Evolutionary conservation across 2,797 vertebrate genomes (phyloP).

Genomic region (Brachyalestes nurse): DNA sequence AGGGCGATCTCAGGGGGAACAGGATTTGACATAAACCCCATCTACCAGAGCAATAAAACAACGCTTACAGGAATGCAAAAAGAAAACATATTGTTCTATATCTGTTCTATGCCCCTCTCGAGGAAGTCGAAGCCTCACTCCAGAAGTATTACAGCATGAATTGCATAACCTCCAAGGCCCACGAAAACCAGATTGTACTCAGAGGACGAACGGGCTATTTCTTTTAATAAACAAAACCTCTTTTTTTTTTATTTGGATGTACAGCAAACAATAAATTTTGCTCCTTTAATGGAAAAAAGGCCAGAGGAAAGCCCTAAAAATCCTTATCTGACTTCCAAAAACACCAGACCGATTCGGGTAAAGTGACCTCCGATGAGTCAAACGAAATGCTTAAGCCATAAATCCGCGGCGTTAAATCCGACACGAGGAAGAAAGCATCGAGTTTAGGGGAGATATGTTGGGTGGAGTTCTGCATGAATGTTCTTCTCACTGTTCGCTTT

Average conservation of each 20-base stretch:
- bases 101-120: slow-evolving; percentile 33
- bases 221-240: slow-evolving; percentile 7
- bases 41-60: slow-evolving; percentile 37
- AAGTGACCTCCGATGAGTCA: slow-evolving; percentile 20
- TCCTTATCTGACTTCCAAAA: slow-evolving; percentile 28
- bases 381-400: slow-evolving; percentile 17
- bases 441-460: not conserved
- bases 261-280: slow-evolving; percentile 25
- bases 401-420: slow-evolving; percentile 33
- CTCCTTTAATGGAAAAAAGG: slow-evolving; percentile 23
- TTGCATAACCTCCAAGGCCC: slow-evolving; percentile 31
- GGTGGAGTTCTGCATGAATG: not conserved
- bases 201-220: not conserved
- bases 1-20: slow-evolving; percentile 2
- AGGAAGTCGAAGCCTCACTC: slow-evolving; percentile 36
- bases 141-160: slow-evolving; percentile 30
- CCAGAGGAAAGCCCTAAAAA: slow-evolving; percentile 1
- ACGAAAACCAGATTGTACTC: slow-evolving; percentile 24
- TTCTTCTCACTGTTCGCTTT: not conserved
- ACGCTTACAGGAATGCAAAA: slow-evolving; percentile 44
- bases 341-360: slow-evolving; percentile 15
- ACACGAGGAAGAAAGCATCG: not conserved
- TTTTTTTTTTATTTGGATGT: not conserved
- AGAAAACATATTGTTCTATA: slow-evolving; percentile 45
- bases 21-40: slow-evolving; percentile 36